Conservation (phyloP, 2,797 vertebrate genomes). For the Hydrocynus forskahlii region DNA sequence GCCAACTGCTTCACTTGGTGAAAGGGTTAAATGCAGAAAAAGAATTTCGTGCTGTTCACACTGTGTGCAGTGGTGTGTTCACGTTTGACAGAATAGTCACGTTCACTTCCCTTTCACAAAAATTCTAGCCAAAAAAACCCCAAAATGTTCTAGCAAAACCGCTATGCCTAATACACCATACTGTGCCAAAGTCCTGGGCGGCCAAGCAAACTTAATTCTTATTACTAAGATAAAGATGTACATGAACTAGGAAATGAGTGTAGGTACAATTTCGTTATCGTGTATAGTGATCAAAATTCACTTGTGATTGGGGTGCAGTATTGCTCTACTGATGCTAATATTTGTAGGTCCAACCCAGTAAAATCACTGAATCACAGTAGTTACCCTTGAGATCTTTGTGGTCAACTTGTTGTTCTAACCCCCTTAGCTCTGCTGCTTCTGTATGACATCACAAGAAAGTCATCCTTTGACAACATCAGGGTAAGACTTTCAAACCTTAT, state of each 20-base stretch:
- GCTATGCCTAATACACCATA: too few relatives aligned
- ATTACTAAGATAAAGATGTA: too few relatives aligned
- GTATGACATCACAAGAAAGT: constrained; percentile 95
- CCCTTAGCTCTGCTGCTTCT: constrained; percentile 91
- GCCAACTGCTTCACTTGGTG: too few relatives aligned
- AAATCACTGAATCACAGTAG: background rate
- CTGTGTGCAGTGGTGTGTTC: too few relatives aligned
- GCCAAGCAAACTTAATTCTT: too few relatives aligned
- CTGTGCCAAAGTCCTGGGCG: too few relatives aligned
- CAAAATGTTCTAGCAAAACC: too few relatives aligned
- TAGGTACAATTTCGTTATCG: background rate
- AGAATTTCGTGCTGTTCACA: too few relatives aligned
- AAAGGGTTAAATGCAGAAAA: too few relatives aligned
- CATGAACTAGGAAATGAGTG: background rate
- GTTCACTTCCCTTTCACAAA: too few relatives aligned
- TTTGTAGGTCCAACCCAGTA: background rate
- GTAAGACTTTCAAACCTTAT: constrained; percentile 63
- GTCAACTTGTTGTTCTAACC: constrained; percentile 13
- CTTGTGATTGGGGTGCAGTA: background rate
- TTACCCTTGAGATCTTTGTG: constrained; percentile 40
- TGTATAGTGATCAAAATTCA: background rate
- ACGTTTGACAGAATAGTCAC: too few relatives aligned
- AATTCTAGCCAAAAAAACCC: too few relatives aligned
- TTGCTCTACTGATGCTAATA: background rate
- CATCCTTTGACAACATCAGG: constrained; percentile 91